Percentiles rank a stretch among this genome's conserved stretches.
Conservation (phyloP, 1,140 invertebrate species). For the Aphis craccivora region DNA sequence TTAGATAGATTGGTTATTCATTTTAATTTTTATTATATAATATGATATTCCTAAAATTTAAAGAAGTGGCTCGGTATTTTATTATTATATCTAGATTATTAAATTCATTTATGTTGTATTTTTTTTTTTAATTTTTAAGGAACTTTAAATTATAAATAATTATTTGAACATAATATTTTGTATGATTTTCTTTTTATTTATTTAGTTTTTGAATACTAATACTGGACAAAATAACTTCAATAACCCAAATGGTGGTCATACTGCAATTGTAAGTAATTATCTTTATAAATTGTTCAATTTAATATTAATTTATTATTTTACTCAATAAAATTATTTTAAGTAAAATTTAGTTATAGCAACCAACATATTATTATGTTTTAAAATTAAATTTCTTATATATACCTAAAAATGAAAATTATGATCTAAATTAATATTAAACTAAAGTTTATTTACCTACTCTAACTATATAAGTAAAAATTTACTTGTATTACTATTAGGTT, state of each 20-base stretch:
- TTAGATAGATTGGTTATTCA: neutral
- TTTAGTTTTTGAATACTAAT: constrained; percentile 43
- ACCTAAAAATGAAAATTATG: neutral
- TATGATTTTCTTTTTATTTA: neutral
- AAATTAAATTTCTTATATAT: neutral
- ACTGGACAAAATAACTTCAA: constrained; percentile 25
- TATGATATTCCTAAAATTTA: neutral
- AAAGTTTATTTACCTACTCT: neutral
- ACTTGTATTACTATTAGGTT: neutral
- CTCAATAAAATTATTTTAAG: neutral
- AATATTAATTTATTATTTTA: neutral
- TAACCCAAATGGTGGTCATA: constrained; percentile 35
- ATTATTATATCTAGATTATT: neutral
- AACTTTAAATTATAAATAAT: neutral
- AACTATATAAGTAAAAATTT: neutral
- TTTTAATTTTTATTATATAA: neutral
- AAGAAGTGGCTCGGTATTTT: neutral
- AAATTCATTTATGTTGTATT: neutral
- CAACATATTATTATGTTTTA: neutral
- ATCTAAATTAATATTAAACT: neutral
- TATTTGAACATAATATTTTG: neutral
- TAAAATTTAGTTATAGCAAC: neutral
- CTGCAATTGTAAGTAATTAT: constrained; percentile 37
- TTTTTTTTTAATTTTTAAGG: neutral
- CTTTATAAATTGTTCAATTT: neutral